Conservation (phyloP, 2,113 vertebrate genomes). For the Bos javanicus region DNA sequence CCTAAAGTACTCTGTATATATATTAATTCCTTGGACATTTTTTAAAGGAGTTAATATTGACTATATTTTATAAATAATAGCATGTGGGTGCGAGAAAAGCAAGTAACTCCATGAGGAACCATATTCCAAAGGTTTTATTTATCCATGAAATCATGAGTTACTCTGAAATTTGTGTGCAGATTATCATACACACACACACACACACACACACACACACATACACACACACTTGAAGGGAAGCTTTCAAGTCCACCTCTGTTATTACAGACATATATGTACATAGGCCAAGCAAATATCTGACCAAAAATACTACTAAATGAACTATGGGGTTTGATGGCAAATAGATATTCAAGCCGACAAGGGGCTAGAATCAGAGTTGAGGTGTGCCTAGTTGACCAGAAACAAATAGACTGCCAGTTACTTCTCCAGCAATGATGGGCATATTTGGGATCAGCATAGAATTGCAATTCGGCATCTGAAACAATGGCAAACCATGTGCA, state of each 20-base stretch:
- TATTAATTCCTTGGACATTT: background rate
- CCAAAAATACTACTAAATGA: background rate
- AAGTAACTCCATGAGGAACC: background rate
- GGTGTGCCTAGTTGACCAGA: background rate
- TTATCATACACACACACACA: background rate
- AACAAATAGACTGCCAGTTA: background rate
- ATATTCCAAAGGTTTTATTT: background rate
- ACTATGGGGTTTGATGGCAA: background rate
- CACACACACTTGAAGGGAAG: background rate
- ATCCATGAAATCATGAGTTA: background rate
- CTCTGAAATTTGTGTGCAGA: background rate
- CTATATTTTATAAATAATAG: background rate
- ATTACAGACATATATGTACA: background rate
- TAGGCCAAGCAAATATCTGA: background rate
- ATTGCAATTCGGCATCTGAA: background rate
- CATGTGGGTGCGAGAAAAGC: background rate
- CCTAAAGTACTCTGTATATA: background rate
- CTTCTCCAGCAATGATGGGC: background rate
- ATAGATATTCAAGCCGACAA: background rate
- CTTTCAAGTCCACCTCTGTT: background rate
- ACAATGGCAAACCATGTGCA: background rate
- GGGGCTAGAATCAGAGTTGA: background rate
- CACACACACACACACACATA: background rate
- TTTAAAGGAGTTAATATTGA: background rate
- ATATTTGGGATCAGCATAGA: background rate